These are phyloP conservation scores for Alloscopus bannaensis DNA, from an alignment of 2,888 invertebrate genomes.

Conservation along the genomic window DNA sequence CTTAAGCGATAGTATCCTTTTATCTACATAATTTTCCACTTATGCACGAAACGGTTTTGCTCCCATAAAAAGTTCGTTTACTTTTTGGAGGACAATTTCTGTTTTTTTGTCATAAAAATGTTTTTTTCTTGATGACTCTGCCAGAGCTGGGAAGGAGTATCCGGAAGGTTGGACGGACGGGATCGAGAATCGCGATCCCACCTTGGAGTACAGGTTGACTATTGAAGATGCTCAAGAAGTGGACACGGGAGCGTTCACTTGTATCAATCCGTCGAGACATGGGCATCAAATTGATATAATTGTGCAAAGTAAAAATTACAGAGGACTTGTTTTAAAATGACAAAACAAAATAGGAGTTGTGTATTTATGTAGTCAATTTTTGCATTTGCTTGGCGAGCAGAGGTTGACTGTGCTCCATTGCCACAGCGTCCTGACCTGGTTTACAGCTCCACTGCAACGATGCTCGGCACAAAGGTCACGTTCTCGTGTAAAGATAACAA, in stretches of 20 bases:
- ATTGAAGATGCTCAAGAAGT: conserved; percentile 88
- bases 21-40: too few relatives aligned
- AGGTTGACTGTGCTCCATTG: conserved; percentile 86
- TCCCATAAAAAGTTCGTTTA: too few relatives aligned
- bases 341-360: too few relatives aligned
- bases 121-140: not conserved
- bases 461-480: conserved; percentile 84
- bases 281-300: conserved; percentile 87
- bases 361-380: too few relatives aligned
- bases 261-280: conserved; percentile 89
- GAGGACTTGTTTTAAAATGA: too few relatives aligned
- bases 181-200: conserved; percentile 83
- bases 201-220: conserved; percentile 87
- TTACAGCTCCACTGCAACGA: conserved; percentile 83
- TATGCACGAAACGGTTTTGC: too few relatives aligned
- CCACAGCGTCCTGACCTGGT: conserved; percentile 86
- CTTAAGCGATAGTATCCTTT: too few relatives aligned
- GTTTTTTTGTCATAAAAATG: too few relatives aligned
- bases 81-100: too few relatives aligned
- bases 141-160: conserved; percentile 80
- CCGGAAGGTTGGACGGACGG: conserved; percentile 89
- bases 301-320: conserved; percentile 81
- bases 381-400: conserved; percentile 75
- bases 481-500: conserved; percentile 89
- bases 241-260: conserved; percentile 89